Conservation (phyloP, 64 coral and sea anemone species). For the Pocillopora damicornis region DNA sequence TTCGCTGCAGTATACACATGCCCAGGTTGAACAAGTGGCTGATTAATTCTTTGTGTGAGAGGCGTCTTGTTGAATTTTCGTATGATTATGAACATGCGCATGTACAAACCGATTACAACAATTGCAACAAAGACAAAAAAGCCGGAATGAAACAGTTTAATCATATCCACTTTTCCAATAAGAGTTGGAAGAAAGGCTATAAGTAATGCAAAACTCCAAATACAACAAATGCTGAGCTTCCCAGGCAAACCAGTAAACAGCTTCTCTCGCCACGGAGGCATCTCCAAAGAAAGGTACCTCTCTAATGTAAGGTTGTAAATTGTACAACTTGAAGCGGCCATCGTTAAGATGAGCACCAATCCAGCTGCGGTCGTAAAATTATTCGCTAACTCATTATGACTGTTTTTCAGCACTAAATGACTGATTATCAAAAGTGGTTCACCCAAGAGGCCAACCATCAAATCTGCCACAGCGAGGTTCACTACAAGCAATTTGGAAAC, state of each 20-base stretch:
- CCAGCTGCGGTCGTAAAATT: neutral
- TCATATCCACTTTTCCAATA: neutral
- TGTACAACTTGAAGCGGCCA: neutral
- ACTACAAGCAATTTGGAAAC: conserved; percentile 57
- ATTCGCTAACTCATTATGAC: neutral
- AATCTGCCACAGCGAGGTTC: conserved; percentile 68
- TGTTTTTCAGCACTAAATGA: conserved; percentile 27
- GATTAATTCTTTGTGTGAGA: neutral
- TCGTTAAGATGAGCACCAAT: too few species aligned
- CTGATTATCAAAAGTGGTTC: conserved; percentile 40
- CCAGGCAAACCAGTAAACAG: neutral
- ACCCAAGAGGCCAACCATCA: conserved; percentile 56
- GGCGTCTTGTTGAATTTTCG: neutral
- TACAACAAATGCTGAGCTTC: neutral
- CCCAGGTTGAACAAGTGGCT: neutral
- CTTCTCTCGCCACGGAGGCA: neutral
- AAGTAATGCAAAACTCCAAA: neutral
- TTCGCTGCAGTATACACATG: neutral
- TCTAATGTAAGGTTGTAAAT: neutral
- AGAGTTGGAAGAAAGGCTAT: neutral
- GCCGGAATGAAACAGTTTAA: too few species aligned
- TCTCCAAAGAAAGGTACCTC: conserved; percentile 1
- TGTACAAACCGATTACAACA: neutral
- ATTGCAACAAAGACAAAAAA: neutral
- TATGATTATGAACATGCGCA: conserved; percentile 28